phyloP scores from a whole-genome alignment of 1,140 invertebrate species.

The Pristionchus pacificus region DNA sequence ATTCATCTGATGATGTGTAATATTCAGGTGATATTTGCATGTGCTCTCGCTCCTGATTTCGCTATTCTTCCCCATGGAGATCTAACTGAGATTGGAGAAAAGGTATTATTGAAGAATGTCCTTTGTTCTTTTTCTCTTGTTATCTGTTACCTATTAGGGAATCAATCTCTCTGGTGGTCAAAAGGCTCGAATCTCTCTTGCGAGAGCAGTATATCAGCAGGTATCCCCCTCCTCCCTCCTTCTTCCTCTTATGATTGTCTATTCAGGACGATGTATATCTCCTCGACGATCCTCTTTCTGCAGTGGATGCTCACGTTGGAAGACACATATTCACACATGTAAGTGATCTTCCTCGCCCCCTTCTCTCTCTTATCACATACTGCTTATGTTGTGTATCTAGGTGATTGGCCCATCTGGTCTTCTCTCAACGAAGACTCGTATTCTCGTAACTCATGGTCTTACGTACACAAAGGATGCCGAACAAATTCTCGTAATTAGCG shows the following conservation, averaged over 20 bases:
- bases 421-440: slow-evolving; percentile 55
- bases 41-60: slow-evolving; percentile 68
- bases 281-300: slow-evolving; percentile 64
- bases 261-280: slow-evolving; percentile 61
- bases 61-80: slow-evolving; percentile 68
- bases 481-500: slow-evolving; percentile 64
- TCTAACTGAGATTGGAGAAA: slow-evolving; percentile 62
- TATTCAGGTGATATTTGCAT: slow-evolving; percentile 14
- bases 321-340: slow-evolving; percentile 62
- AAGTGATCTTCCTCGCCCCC: neutral
- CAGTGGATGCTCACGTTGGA: slow-evolving; percentile 60
- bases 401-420: slow-evolving; percentile 55
- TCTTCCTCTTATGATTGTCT: slow-evolving; percentile 58
- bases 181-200: slow-evolving; percentile 65
- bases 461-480: slow-evolving; percentile 60
- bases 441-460: slow-evolving; percentile 60
- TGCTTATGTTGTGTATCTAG: neutral
- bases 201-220: slow-evolving; percentile 57
- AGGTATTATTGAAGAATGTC: slow-evolving; percentile 3
- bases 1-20: neutral
- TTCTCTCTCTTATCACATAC: neutral
- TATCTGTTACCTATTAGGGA: slow-evolving; percentile 50
- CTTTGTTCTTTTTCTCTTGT: neutral
- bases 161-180: slow-evolving; percentile 63
- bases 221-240: neutral